Conservation (phyloP, 1,140 invertebrate genomes). For the Plectrocnemia conspersa region DNA sequence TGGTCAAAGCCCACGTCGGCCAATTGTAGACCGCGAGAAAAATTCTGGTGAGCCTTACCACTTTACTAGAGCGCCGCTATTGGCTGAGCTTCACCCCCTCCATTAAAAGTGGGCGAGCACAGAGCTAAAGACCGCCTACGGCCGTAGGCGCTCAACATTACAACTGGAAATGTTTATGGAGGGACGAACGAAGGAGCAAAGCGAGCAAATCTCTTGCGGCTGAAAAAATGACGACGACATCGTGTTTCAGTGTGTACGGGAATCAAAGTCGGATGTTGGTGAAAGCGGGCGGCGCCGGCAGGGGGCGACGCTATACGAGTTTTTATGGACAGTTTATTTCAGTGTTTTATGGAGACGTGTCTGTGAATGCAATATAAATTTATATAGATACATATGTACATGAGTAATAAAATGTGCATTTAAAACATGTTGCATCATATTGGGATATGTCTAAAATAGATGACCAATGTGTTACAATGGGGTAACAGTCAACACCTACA, state of each 20-base stretch:
- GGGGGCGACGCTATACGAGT: background rate
- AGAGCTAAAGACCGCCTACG: slow-evolving; percentile 6
- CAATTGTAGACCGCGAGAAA: slow-evolving; percentile 21
- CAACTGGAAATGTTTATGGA: slow-evolving; percentile 26
- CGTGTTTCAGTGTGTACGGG: slow-evolving; percentile 11
- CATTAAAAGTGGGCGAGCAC: slow-evolving; percentile 3
- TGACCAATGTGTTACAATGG: too few relatives aligned
- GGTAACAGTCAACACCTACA: too few relatives aligned
- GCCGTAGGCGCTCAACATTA: slow-evolving; percentile 17
- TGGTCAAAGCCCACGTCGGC: slow-evolving; percentile 6
- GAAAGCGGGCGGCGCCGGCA: slow-evolving; percentile 5
- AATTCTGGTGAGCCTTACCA: too few relatives aligned
- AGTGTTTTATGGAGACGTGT: too few relatives aligned
- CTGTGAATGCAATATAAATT: too few relatives aligned
- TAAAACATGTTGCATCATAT: too few relatives aligned
- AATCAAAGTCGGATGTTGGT: background rate
- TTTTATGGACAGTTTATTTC: slow-evolving; percentile 1
- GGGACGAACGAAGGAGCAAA: slow-evolving; percentile 9
- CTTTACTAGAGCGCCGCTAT: slow-evolving; percentile 13
- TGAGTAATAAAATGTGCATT: too few relatives aligned
- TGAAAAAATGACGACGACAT: slow-evolving; percentile 25
- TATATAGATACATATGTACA: too few relatives aligned
- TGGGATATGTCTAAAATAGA: too few relatives aligned
- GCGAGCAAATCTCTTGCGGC: slow-evolving; percentile 31
- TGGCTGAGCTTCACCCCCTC: slow-evolving; percentile 11